These are phyloP conservation scores for Micropoecilia bifurca DNA, from an alignment of 2,797 vertebrate genomes.

Conservation along the genomic window DNA sequence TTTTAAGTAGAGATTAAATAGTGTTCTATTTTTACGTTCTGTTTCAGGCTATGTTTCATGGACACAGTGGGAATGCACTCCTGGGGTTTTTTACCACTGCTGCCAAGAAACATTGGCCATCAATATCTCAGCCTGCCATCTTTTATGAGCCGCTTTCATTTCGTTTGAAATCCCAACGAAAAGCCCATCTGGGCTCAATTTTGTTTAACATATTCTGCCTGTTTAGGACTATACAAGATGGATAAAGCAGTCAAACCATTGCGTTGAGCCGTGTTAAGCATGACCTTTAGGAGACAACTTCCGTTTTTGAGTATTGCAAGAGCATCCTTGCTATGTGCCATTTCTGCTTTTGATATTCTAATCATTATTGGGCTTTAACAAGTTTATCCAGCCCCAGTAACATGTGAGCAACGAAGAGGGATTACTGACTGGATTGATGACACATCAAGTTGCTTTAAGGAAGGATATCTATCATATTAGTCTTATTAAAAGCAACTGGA, in stretches of 20 bases:
- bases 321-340: conserved; percentile 37
- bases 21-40: conserved; percentile 28
- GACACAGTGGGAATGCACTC: conserved; percentile 37
- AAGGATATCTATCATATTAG: conserved; percentile 69
- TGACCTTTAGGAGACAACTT: conserved; percentile 4
- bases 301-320: conserved; percentile 30
- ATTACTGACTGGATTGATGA: conserved; percentile 49
- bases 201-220: conserved; percentile 17
- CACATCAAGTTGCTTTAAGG: conserved; percentile 57
- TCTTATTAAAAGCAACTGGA: conserved; percentile 71
- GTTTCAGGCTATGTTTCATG: conserved; percentile 34
- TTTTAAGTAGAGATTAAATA: conserved; percentile 22
- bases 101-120: conserved; percentile 28
- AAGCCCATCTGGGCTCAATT: conserved; percentile 41
- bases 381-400: conserved; percentile 59
- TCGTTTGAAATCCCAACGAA: conserved; percentile 47
- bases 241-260: conserved; percentile 50
- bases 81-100: conserved; percentile 27
- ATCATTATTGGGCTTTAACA: conserved; percentile 55
- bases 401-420: conserved; percentile 48
- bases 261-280: conserved; percentile 16
- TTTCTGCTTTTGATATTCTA: conserved; percentile 36
- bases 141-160: conserved; percentile 61
- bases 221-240: conserved; percentile 31
- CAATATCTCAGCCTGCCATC: conserved; percentile 29